Evolutionary conservation across 2,113 vertebrate species (phyloP).

Genomic region (Rhineura floridana): DNA sequence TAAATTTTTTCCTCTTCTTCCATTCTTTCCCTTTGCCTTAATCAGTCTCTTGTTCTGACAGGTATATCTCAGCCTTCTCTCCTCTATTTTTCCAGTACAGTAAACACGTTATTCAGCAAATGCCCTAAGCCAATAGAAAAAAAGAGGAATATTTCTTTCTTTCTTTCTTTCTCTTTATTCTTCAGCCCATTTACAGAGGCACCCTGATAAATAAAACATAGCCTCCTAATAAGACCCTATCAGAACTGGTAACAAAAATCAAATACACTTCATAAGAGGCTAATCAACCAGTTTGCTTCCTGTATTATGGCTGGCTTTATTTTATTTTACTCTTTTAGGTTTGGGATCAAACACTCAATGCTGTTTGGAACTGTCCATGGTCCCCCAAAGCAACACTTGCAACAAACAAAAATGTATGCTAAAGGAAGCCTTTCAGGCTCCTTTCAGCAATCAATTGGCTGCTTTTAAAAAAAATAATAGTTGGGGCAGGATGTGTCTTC

Average conservation of each 20-base stretch:
- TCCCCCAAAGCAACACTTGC: slow-evolving; percentile 56
- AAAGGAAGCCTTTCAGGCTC: neutral
- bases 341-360: slow-evolving; percentile 14
- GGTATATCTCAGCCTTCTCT: slow-evolving; percentile 49
- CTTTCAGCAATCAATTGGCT: slow-evolving; percentile 13
- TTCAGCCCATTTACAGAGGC: slow-evolving; percentile 66
- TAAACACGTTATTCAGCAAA: slow-evolving; percentile 59
- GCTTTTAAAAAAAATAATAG: neutral
- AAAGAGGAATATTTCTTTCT: slow-evolving; percentile 22
- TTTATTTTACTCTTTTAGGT: no score
- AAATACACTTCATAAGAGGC: slow-evolving; percentile 72
- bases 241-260: slow-evolving; percentile 79
- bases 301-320: slow-evolving; percentile 26
- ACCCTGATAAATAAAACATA: slow-evolving; percentile 77
- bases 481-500: neutral
- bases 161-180: no score
- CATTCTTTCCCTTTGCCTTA: slow-evolving; percentile 55
- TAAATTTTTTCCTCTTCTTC: slow-evolving; percentile 4
- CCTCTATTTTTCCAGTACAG: slow-evolving; percentile 51
- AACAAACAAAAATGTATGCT: slow-evolving; percentile 43
- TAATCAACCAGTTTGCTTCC: slow-evolving; percentile 60
- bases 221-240: slow-evolving; percentile 75
- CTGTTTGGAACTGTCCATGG: slow-evolving; percentile 39
- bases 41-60: slow-evolving; percentile 62
- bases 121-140: slow-evolving; percentile 48